Conservation (phyloP, 2,888 invertebrate species). For the Lumbricus terrestris region DNA sequence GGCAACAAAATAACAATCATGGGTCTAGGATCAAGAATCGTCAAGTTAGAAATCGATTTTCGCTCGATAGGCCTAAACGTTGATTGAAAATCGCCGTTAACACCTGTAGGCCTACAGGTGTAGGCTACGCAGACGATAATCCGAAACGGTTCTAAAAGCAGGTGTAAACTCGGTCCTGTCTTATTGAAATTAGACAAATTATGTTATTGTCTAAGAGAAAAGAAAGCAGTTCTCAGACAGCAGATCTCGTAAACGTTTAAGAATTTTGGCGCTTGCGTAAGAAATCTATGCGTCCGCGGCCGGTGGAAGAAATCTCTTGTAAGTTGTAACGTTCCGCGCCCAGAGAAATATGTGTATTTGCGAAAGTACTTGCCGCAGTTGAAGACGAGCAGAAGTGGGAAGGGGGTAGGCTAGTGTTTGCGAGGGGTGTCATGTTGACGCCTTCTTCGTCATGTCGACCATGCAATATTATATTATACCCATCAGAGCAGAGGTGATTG, state of each 20-base stretch:
- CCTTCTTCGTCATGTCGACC: neutral
- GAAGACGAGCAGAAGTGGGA: neutral
- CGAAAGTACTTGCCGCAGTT: neutral
- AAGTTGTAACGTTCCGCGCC: too few relatives aligned
- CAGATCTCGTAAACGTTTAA: neutral
- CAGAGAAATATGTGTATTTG: neutral
- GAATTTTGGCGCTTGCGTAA: neutral
- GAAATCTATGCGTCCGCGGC: neutral
- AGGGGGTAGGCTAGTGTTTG: neutral
- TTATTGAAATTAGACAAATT: neutral
- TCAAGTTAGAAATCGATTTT: too few relatives aligned
- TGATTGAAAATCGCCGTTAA: too few relatives aligned
- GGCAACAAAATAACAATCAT: neutral
- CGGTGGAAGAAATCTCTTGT: neutral
- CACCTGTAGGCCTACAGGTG: too few relatives aligned
- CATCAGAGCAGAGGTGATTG: neutral
- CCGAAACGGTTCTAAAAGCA: neutral
- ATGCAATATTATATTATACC: too few relatives aligned
- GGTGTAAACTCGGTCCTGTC: neutral
- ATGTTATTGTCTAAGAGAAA: neutral
- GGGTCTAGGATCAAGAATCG: too few relatives aligned
- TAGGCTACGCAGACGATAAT: neutral
- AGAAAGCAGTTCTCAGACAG: neutral
- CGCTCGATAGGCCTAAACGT: too few relatives aligned
- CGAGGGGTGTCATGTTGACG: neutral